Conservation (phyloP, 2,113 vertebrate species). For the Synodontis membranacea region DNA sequence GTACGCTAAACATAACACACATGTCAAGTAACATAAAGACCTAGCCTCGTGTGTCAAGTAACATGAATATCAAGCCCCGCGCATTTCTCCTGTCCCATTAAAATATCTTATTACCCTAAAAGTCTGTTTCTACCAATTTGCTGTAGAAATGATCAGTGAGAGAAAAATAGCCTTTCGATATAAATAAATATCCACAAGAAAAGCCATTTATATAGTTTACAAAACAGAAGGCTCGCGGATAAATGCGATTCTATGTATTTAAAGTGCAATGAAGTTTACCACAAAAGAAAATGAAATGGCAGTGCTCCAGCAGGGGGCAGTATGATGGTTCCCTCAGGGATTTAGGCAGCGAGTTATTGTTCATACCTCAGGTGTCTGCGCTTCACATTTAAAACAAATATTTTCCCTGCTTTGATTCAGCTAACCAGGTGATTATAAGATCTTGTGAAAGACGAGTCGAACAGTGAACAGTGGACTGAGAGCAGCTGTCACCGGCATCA, state of each 20-base stretch:
- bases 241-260: background rate
- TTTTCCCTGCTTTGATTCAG: background rate
- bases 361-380: constrained; percentile 18
- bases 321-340: constrained; percentile 64
- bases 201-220: background rate
- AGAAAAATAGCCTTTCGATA: background rate
- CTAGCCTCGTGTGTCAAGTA: background rate
- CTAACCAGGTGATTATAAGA: background rate
- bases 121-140: constrained; percentile 21
- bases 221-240: background rate
- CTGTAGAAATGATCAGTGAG: constrained; percentile 7
- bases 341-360: constrained; percentile 8
- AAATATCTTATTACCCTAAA: constrained; percentile 33
- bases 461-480: background rate
- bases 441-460: background rate
- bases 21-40: background rate
- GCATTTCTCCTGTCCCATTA: background rate
- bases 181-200: background rate
- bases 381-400: background rate
- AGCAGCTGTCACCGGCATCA: background rate
- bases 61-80: background rate
- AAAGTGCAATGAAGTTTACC: background rate
- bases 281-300: background rate
- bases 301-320: constrained; percentile 74
- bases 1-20: background rate